Conservation (phyloP, 2,888 invertebrate genomes). For the Scaptomyza polygonia region DNA sequence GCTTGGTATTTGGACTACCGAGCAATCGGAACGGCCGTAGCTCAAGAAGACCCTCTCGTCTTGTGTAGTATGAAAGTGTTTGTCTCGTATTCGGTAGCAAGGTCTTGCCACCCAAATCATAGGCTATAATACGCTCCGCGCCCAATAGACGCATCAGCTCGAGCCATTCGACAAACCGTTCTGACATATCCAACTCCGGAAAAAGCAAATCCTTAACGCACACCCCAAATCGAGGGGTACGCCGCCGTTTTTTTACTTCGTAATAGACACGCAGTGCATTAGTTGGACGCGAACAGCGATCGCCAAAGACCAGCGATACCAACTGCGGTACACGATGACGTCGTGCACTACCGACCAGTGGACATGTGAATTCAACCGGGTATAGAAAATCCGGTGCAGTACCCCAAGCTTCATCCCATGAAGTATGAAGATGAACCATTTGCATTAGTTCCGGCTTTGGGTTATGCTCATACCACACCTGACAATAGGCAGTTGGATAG, state of each 20-base stretch:
- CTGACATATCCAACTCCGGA: constrained; percentile 93
- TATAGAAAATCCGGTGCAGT: constrained; percentile 1
- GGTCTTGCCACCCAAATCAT: constrained; percentile 87
- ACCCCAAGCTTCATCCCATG: constrained; percentile 48
- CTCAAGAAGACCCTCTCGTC: constrained; percentile 86
- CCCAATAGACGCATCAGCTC: constrained; percentile 92
- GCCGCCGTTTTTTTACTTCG: constrained; percentile 12
- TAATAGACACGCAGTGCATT: constrained; percentile 77
- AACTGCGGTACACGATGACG: constrained; percentile 46
- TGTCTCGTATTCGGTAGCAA: constrained; percentile 93
- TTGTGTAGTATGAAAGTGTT: constrained; percentile 86
- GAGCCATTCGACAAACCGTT: constrained; percentile 95
- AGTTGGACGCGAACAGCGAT: constrained; percentile 28
- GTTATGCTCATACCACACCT: constrained; percentile 53
- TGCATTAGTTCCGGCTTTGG: constrained; percentile 29
- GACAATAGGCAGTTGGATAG: constrained; percentile 27
- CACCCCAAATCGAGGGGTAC: constrained; percentile 87
- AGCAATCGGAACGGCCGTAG: constrained; percentile 91
- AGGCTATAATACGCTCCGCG: constrained; percentile 93
- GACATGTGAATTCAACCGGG: constrained; percentile 40
- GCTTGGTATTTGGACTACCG: constrained; percentile 91
- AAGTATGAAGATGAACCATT: constrained; percentile 3
- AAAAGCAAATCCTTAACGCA: constrained; percentile 96
- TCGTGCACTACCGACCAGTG: neutral
- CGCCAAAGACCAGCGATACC: constrained; percentile 51